A percentile compares a stretch with the other conserved stretches of the same genome.
Evolutionary conservation across 2,797 vertebrate genomes (phyloP).

Genomic region (Todus mexicanus): DNA sequence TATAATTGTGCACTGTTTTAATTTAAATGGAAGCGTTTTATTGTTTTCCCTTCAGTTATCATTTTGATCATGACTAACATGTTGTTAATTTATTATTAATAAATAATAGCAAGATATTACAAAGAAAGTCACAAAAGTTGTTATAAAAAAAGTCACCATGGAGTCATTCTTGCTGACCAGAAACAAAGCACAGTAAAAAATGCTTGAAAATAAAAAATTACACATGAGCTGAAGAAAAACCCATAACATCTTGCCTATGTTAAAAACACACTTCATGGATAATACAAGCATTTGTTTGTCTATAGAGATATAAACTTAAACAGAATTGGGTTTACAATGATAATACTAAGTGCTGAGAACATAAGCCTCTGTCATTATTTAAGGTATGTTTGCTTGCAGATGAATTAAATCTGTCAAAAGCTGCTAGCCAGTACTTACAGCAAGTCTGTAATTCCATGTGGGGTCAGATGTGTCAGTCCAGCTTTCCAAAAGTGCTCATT

Average conservation of each 20-base stretch:
- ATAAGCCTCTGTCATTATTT: slow-evolving; percentile 18
- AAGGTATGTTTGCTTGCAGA: slow-evolving; percentile 17
- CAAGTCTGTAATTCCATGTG: slow-evolving; percentile 13
- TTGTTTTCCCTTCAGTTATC: not conserved
- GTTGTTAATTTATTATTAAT: not conserved
- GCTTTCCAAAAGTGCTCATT: not conserved
- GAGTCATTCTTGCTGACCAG: not conserved
- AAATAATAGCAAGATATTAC: not conserved
- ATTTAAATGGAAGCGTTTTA: not conserved
- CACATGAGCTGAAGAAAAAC: not conserved
- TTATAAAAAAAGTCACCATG: not conserved
- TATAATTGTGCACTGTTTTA: not conserved
- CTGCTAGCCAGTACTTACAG: not conserved
- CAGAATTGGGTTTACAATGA: not conserved
- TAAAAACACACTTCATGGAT: not conserved
- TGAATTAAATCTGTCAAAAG: slow-evolving; percentile 29
- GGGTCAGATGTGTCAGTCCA: not conserved
- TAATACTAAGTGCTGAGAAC: not conserved
- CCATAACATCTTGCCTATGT: not conserved
- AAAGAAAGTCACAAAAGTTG: not conserved
- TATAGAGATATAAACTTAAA: not conserved
- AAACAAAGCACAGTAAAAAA: not conserved
- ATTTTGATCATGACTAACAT: not conserved
- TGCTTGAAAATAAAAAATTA: not conserved
- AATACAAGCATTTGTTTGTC: not conserved